Evolutionary conservation across 2,797 vertebrate genomes (phyloP).

Genomic region (Phaenicophaeus curvirostris): DNA sequence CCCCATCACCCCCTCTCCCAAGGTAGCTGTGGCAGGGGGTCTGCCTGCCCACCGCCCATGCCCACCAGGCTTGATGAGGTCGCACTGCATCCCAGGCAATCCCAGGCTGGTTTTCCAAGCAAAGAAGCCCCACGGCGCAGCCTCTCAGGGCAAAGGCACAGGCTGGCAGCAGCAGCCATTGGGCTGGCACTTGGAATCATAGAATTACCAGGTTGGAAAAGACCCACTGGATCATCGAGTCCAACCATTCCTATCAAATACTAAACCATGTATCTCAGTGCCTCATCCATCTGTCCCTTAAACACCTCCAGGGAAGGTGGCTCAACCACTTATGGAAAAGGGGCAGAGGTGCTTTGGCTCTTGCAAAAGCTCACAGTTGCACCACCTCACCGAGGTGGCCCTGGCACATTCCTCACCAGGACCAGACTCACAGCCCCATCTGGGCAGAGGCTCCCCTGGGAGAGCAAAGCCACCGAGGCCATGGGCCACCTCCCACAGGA

Average conservation of each 20-base stretch:
- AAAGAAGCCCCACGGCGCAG: accelerated
- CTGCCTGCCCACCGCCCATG: background rate
- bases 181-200: too few species aligned
- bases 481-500: accelerated
- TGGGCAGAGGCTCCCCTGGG: too few species aligned
- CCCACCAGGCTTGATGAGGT: accelerated
- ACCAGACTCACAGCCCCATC: too few species aligned
- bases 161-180: too few species aligned
- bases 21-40: background rate
- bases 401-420: background rate
- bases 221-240: too few species aligned
- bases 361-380: background rate
- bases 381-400: background rate
- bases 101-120: background rate
- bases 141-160: background rate
- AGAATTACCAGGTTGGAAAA: too few species aligned
- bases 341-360: background rate
- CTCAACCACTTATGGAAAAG: too few species aligned
- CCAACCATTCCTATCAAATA: too few species aligned
- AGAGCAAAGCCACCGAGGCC: background rate
- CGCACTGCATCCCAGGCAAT: accelerated
- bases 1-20: accelerated
- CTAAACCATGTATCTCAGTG: too few species aligned
- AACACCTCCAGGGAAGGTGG: too few species aligned
- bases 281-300: too few species aligned